Conservation (phyloP, 2,113 vertebrate species). For the Turdus rufiventris region DNA sequence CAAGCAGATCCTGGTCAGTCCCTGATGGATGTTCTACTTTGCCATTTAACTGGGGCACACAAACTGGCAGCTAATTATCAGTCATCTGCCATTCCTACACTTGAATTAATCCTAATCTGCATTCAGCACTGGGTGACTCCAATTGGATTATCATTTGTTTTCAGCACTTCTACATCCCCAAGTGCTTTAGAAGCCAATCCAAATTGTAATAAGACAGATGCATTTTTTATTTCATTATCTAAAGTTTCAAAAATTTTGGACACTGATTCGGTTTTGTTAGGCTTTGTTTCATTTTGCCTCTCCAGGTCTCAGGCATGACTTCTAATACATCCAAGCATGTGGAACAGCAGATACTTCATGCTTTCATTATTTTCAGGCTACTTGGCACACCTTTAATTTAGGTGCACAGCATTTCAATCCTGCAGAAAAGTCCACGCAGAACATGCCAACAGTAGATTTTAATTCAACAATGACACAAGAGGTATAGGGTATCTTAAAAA, state of each 20-base stretch:
- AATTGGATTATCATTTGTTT: not conserved
- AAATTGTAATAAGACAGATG: not conserved
- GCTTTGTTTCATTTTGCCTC: not conserved
- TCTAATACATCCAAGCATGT: not conserved
- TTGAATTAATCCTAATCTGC: not conserved
- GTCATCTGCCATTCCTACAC: not conserved
- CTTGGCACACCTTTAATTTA: slow-evolving; percentile 16
- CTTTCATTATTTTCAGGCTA: not conserved
- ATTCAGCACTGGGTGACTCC: not conserved
- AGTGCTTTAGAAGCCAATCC: not conserved
- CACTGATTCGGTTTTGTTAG: not conserved
- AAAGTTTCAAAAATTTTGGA: not conserved
- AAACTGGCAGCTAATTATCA: slow-evolving; percentile 6
- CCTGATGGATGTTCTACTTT: not conserved
- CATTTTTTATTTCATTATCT: not conserved
- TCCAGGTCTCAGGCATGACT: not conserved
- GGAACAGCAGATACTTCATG: not conserved
- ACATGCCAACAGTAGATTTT: not conserved
- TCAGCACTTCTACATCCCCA: not conserved
- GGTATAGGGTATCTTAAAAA: not conserved
- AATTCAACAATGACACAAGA: not conserved
- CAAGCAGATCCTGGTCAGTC: not conserved
- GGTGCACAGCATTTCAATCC: not conserved
- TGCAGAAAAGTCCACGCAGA: not conserved
- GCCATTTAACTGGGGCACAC: not conserved